phyloP scores from a whole-genome alignment of 2,888 invertebrate genomes.

The Noctua comes region DNA sequence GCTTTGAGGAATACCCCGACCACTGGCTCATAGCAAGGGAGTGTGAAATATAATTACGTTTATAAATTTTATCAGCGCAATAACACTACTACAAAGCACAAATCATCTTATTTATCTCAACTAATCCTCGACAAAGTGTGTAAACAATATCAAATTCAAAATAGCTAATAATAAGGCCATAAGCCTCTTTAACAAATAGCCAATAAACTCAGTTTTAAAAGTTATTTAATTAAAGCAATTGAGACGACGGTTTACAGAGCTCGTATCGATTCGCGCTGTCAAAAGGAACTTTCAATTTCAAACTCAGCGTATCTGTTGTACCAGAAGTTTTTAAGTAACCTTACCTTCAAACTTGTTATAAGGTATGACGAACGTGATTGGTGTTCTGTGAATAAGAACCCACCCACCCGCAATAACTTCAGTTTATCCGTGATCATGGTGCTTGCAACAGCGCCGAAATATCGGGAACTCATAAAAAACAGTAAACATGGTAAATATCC shows the following conservation, averaged over 20 bases:
- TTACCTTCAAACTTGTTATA: constrained; percentile 69
- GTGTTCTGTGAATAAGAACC: too few species aligned
- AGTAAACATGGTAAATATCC: too few species aligned
- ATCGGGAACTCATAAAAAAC: too few species aligned
- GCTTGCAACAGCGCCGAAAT: too few species aligned
- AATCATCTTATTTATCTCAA: background rate
- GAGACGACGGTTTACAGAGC: constrained; percentile 29
- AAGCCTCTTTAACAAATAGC: constrained; percentile 8
- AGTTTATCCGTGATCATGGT: too few species aligned
- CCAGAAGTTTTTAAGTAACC: constrained; percentile 67
- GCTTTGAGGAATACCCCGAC: too few species aligned
- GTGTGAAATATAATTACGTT: background rate
- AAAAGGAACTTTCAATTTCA: constrained; percentile 51
- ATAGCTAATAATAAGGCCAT: constrained; percentile 23
- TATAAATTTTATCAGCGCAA: background rate
- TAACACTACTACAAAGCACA: background rate
- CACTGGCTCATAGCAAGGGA: background rate
- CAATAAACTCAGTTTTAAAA: constrained; percentile 43
- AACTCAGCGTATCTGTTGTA: constrained; percentile 61
- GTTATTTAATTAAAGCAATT: constrained; percentile 56
- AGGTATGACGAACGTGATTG: constrained; percentile 64
- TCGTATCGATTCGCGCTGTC: constrained; percentile 55
- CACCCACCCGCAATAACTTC: too few species aligned
- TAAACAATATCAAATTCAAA: constrained; percentile 14
- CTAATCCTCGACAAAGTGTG: background rate